A percentile compares a stretch with the other conserved stretches of the same genome.
Evolutionary conservation across 37 sponge, comb jelly and placozoan genomes (phyloP).

Genomic region (Bolinopsis microptera): DNA sequence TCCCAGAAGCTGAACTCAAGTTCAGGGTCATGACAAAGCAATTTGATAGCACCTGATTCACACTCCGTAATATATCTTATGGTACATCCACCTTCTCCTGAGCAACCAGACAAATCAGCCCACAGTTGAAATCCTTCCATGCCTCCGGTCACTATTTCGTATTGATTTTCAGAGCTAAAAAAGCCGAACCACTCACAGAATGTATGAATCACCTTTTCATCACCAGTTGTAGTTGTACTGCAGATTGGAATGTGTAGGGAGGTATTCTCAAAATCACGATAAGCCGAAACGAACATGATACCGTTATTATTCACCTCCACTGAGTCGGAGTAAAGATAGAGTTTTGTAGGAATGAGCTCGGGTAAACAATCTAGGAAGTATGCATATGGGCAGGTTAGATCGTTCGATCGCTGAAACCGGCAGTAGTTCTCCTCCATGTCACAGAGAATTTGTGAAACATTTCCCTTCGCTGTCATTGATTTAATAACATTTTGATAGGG

Average conservation of each 20-base stretch:
- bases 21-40: not conserved
- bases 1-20: not conserved
- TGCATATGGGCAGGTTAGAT: not conserved
- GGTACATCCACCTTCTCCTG: not conserved
- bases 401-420: not conserved
- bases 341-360: not conserved
- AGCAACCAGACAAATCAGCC: not conserved
- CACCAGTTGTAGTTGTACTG: not conserved
- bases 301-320: not conserved
- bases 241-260: not conserved
- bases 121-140: not conserved
- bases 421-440: not conserved
- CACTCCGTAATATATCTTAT: not conserved
- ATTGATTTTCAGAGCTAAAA: not conserved
- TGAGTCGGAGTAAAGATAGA: not conserved
- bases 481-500: not conserved
- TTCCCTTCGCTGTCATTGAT: not conserved
- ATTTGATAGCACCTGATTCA: not conserved
- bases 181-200: not conserved
- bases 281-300: not conserved
- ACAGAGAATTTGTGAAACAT: not conserved
- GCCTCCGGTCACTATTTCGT: not conserved
- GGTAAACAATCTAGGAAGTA: not conserved
- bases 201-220: not conserved
- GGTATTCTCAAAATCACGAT: not conserved